These are phyloP conservation scores for Tetragonula clypearis DNA, from an alignment of 1,140 invertebrate genomes.

Conservation along the genomic window DNA sequence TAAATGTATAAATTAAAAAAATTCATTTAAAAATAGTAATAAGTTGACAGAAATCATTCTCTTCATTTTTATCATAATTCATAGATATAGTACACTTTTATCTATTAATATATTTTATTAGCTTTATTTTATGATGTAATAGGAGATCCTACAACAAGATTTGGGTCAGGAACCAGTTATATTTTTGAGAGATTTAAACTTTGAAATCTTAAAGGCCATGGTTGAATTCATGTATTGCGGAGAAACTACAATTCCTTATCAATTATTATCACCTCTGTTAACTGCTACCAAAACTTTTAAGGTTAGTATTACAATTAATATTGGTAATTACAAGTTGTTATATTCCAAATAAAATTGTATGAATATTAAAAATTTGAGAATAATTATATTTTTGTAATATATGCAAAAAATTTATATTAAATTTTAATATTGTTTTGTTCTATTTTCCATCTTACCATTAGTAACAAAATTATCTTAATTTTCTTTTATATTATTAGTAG, in stretches of 20 bases:
- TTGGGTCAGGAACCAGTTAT: slow-evolving; percentile 83
- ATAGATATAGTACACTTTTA: background rate
- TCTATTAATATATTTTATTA: slow-evolving; percentile 30
- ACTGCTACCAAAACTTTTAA: slow-evolving; percentile 83
- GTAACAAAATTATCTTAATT: background rate
- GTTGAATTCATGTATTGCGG: slow-evolving; percentile 85
- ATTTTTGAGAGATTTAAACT: slow-evolving; percentile 83
- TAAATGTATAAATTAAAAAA: background rate
- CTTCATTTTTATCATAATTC: slow-evolving; percentile 1
- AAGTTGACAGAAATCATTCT: slow-evolving; percentile 3
- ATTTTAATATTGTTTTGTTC: background rate
- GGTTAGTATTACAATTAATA: slow-evolving; percentile 69
- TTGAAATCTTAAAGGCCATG: slow-evolving; percentile 83
- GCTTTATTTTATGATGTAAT: slow-evolving; percentile 54
- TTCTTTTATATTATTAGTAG: background rate
- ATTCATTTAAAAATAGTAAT: background rate
- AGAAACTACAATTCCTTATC: slow-evolving; percentile 82
- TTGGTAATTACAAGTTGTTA: background rate
- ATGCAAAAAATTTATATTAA: slow-evolving; percentile 1
- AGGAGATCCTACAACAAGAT: slow-evolving; percentile 83
- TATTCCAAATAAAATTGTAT: slow-evolving; percentile 17
- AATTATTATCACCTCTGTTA: slow-evolving; percentile 81
- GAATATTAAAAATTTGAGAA: background rate
- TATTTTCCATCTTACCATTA: background rate
- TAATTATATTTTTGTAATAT: background rate